Percentiles rank a stretch among this genome's conserved stretches.
phyloP scores from a whole-genome alignment of 2,797 vertebrate genomes.

The Distichodus sexfasciatus region DNA sequence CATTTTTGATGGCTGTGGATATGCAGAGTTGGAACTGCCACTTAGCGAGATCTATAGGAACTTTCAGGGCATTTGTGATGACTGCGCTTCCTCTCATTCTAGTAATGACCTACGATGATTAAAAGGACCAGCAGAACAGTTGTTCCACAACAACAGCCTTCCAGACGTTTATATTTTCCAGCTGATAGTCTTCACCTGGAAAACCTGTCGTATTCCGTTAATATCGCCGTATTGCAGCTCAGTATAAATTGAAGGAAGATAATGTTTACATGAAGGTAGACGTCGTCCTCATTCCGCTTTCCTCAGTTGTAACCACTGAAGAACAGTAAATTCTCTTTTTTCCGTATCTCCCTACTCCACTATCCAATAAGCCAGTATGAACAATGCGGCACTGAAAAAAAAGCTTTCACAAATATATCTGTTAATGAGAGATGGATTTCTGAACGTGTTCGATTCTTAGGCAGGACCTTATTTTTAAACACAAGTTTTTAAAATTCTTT shows the following conservation, averaged over 20 bases:
- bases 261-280: slow-evolving; percentile 7
- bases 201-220: not conserved
- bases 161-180: too few species aligned
- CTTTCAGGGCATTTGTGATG: not conserved
- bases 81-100: not conserved
- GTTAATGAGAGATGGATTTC: not conserved
- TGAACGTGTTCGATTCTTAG: not conserved
- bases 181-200: not conserved
- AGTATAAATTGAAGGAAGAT: not conserved
- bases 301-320: not conserved
- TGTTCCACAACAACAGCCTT: too few species aligned
- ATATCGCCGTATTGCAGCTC: not conserved
- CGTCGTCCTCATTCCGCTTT: not conserved
- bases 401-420: not conserved
- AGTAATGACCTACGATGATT: too few species aligned
- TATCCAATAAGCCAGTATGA: not conserved
- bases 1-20: not conserved
- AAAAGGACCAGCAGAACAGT: too few species aligned
- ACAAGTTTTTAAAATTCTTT: not conserved
- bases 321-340: not conserved
- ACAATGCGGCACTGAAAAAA: not conserved
- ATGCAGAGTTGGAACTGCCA: slow-evolving; percentile 1
- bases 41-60: not conserved
- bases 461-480: not conserved
- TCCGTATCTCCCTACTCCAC: not conserved